Percentiles rank a stretch among this genome's conserved stretches.
Evolutionary conservation across 2,113 vertebrate species (phyloP).

Genomic region (Pholis gunnellus): DNA sequence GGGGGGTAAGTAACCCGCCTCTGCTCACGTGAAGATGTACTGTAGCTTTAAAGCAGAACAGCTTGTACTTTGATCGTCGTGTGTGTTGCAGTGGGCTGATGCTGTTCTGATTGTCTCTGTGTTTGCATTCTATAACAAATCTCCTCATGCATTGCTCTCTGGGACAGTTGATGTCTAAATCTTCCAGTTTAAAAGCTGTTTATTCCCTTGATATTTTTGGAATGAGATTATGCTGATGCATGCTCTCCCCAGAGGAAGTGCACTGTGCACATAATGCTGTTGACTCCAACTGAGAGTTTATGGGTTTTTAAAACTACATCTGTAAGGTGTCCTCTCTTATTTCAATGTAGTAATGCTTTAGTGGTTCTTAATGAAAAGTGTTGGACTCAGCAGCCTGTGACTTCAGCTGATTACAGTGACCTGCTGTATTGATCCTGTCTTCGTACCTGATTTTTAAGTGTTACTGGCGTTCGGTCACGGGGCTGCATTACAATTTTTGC

Average conservation of each 20-base stretch:
- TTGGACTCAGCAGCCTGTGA: constrained; percentile 19
- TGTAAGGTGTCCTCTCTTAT: background rate
- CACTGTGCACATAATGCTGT: constrained; percentile 19
- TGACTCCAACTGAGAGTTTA: constrained; percentile 5
- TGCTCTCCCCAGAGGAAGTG: constrained; percentile 7
- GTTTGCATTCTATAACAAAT: constrained; percentile 16
- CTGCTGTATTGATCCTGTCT: constrained; percentile 19
- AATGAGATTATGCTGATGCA: constrained; percentile 43
- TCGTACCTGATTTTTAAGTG: constrained; percentile 1
- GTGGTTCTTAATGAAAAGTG: constrained; percentile 12
- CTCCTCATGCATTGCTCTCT: constrained; percentile 13
- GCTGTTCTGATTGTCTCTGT: constrained; percentile 26
- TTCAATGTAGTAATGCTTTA: constrained; percentile 7
- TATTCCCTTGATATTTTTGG: constrained; percentile 19
- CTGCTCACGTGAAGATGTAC: constrained; percentile 2
- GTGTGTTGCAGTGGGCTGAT: constrained; percentile 15
- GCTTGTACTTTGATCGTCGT: constrained; percentile 1
- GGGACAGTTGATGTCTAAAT: constrained; percentile 21
- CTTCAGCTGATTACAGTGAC: background rate
- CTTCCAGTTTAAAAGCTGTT: background rate
- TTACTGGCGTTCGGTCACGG: constrained; percentile 10
- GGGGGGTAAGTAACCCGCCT: constrained; percentile 54
- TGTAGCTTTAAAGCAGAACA: background rate
- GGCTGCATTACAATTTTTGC: constrained; percentile 13
- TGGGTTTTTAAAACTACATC: constrained; percentile 24